Evolutionary conservation across 2,113 vertebrate species (phyloP).

Genomic region (Cygnus atratus): DNA sequence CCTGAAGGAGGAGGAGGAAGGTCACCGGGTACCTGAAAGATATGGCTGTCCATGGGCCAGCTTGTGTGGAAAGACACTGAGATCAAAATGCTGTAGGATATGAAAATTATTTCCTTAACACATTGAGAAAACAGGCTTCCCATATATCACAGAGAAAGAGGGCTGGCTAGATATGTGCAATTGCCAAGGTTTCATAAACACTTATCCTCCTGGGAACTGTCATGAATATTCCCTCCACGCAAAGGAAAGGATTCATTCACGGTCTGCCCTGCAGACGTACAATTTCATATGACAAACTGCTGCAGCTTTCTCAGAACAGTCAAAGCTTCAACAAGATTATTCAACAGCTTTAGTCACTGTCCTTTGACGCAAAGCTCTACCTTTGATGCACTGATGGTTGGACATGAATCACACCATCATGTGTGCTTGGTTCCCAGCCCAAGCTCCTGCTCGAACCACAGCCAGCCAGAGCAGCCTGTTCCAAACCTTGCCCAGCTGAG

Average conservation of each 20-base stretch:
- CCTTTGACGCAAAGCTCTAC: background rate
- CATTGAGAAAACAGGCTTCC: background rate
- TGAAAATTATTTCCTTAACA: background rate
- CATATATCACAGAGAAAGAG: background rate
- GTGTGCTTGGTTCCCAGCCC: fast-evolving
- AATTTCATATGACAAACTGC: background rate
- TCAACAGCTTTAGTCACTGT: background rate
- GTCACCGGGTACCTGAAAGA: background rate
- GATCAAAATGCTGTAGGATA: background rate
- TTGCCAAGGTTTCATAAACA: background rate
- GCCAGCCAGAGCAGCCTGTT: background rate
- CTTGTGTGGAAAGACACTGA: background rate
- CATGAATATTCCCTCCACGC: background rate
- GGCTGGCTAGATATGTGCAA: background rate
- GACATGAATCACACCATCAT: background rate
- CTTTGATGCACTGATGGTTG: background rate
- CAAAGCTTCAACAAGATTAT: background rate
- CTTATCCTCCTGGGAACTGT: background rate
- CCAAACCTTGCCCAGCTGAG: background rate
- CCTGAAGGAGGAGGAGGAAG: background rate
- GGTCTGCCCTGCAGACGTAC: background rate
- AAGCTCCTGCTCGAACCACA: background rate
- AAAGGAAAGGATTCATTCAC: background rate
- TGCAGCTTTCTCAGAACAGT: background rate
- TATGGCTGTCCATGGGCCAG: background rate